Conservation (phyloP, 2,113 vertebrate species). For the Montifringilla adamsi region DNA sequence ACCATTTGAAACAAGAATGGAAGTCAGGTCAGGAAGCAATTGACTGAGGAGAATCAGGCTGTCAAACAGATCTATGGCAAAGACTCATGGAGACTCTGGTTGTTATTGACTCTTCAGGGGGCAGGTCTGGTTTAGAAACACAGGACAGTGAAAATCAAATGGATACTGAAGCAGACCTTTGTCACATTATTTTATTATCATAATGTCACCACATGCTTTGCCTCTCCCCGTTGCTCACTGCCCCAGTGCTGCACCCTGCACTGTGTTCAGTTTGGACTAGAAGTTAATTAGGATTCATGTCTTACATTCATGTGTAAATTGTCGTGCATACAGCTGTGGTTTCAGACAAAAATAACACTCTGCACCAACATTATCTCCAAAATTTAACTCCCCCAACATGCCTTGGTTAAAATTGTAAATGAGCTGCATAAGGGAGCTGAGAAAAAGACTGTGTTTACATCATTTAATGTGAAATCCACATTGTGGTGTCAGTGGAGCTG, state of each 20-base stretch:
- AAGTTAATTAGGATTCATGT: background rate
- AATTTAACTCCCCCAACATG: background rate
- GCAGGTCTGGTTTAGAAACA: background rate
- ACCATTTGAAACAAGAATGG: background rate
- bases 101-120: background rate
- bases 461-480: background rate
- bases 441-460: background rate
- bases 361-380: background rate
- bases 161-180: background rate
- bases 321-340: background rate
- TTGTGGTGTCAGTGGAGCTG: background rate
- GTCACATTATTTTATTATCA: background rate
- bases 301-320: background rate
- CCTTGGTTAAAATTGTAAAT: background rate
- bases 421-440: background rate
- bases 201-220: background rate
- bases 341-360: background rate
- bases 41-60: background rate
- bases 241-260: background rate
- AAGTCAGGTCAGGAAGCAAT: conserved; percentile 23
- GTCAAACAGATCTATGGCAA: background rate
- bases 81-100: background rate
- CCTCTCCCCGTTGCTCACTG: background rate
- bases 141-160: background rate
- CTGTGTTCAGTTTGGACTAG: background rate